Evolutionary conservation across 2,797 vertebrate species (phyloP).

Genomic region (Lagodon rhomboides): DNA sequence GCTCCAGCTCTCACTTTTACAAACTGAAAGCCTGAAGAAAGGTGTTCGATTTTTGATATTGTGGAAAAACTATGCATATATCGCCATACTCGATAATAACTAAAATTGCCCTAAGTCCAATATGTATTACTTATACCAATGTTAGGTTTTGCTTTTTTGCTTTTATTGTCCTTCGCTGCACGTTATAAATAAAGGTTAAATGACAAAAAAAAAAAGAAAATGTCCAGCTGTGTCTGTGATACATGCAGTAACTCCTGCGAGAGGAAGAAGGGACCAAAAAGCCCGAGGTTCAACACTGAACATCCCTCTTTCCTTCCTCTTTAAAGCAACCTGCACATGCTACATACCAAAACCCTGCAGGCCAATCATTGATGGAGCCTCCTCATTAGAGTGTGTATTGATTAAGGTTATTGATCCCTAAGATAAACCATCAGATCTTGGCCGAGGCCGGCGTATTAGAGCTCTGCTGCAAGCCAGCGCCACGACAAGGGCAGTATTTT

Average conservation of each 20-base stretch:
- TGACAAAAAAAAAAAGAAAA: too few species aligned
- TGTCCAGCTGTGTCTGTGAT: too few species aligned
- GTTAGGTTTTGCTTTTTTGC: too few species aligned
- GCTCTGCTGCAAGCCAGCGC: constrained; percentile 26
- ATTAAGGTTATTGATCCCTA: constrained; percentile 76
- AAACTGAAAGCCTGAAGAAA: too few species aligned
- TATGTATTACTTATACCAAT: too few species aligned
- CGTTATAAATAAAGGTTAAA: too few species aligned
- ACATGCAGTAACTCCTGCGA: not conserved
- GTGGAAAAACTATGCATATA: too few species aligned
- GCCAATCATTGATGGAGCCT: constrained; percentile 60
- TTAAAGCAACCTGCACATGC: constrained; percentile 44
- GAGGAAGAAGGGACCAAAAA: not conserved
- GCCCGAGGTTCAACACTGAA: not conserved
- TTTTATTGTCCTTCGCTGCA: too few species aligned
- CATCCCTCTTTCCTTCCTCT: not conserved
- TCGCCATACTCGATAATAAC: too few species aligned
- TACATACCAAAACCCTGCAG: constrained; percentile 52
- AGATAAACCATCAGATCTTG: constrained; percentile 72
- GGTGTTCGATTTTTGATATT: too few species aligned
- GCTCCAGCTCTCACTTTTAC: too few species aligned
- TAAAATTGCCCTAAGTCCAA: too few species aligned
- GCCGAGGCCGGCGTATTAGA: constrained; percentile 60
- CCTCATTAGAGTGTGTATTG: constrained; percentile 77
- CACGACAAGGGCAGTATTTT: constrained; percentile 48